Evolutionary conservation across 2,113 vertebrate genomes (phyloP).

Genomic region (Corythoichthys haematopterus): DNA sequence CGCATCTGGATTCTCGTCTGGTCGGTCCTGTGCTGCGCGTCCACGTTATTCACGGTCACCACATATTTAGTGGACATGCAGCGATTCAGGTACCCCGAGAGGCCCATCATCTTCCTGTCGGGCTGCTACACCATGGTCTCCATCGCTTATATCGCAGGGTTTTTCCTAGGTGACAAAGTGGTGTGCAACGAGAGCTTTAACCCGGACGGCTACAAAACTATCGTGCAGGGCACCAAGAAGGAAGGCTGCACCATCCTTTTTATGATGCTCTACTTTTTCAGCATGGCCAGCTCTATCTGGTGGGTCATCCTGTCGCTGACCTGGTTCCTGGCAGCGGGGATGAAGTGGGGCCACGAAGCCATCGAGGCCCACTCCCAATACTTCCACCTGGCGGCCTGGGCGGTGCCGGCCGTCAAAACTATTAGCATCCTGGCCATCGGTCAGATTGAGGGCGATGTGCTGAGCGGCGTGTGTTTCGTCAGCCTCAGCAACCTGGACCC

Average conservation of each 20-base stretch:
- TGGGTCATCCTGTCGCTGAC: conserved; percentile 98
- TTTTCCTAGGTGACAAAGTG: conserved; percentile 87
- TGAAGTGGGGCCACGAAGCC: conserved; percentile 98
- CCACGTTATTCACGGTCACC: conserved; percentile 93
- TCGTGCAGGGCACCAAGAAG: conserved; percentile 96
- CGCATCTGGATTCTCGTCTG: conserved; percentile 95
- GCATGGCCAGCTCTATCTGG: conserved; percentile 99
- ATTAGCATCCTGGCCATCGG: conserved; percentile 96
- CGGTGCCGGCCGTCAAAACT: conserved; percentile 91
- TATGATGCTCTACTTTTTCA: conserved; percentile 98
- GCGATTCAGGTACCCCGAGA: conserved; percentile 92
- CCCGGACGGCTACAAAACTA: conserved; percentile 84
- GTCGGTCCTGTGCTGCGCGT: conserved; percentile 92
- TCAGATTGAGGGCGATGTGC: conserved; percentile 90
- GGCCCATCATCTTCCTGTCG: conserved; percentile 94
- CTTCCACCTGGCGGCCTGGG: conserved; percentile 96
- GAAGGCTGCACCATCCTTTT: conserved; percentile 98
- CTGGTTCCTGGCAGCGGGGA: conserved; percentile 95
- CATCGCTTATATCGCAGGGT: conserved; percentile 93
- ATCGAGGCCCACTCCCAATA: conserved; percentile 98
- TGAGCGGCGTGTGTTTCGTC: conserved; percentile 94
- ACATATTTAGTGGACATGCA: conserved; percentile 98
- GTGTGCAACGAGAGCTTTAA: conserved; percentile 89
- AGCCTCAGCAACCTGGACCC: conserved; percentile 90
- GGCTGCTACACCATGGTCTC: conserved; percentile 98